phyloP scores from a whole-genome alignment of 1,140 invertebrate genomes.

The Marisa cornuarietis region DNA sequence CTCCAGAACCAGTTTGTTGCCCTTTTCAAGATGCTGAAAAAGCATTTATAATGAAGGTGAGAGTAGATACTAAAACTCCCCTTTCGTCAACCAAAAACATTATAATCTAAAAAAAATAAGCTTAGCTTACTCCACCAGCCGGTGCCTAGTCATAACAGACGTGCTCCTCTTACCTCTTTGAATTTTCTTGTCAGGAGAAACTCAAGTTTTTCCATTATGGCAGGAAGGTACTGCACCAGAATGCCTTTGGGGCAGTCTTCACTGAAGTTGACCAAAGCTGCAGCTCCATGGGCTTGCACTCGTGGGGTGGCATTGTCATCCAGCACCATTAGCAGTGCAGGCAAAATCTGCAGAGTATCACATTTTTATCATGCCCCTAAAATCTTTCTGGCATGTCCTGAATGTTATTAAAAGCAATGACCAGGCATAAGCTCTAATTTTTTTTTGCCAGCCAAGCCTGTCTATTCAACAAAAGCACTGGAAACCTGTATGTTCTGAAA shows the following conservation, averaged over 20 bases:
- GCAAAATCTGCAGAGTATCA: constrained; percentile 75
- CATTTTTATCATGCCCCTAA: too few relatives aligned
- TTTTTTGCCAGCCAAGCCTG: too few relatives aligned
- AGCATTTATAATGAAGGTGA: too few relatives aligned
- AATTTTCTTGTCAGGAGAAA: constrained; percentile 91
- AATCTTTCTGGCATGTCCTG: too few relatives aligned
- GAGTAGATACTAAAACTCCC: too few relatives aligned
- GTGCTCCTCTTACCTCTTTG: constrained; percentile 75
- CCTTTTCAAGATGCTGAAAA: constrained; percentile 83
- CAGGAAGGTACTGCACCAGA: constrained; percentile 87
- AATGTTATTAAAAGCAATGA: too few relatives aligned
- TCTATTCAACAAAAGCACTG: too few relatives aligned
- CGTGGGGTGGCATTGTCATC: constrained; percentile 91
- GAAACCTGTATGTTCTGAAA: too few relatives aligned
- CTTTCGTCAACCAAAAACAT: too few relatives aligned
- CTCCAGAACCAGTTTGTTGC: constrained; percentile 96
- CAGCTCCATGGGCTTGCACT: constrained; percentile 84
- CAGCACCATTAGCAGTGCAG: constrained; percentile 87
- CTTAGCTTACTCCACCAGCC: too few relatives aligned
- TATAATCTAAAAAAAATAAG: too few relatives aligned
- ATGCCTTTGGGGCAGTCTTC: constrained; percentile 97
- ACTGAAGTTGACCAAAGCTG: constrained; percentile 98
- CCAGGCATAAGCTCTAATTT: too few relatives aligned
- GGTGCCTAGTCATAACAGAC: background rate
- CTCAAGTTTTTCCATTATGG: constrained; percentile 91